Conservation (phyloP, 2,888 invertebrate genomes). For the Piscicola geometra region DNA sequence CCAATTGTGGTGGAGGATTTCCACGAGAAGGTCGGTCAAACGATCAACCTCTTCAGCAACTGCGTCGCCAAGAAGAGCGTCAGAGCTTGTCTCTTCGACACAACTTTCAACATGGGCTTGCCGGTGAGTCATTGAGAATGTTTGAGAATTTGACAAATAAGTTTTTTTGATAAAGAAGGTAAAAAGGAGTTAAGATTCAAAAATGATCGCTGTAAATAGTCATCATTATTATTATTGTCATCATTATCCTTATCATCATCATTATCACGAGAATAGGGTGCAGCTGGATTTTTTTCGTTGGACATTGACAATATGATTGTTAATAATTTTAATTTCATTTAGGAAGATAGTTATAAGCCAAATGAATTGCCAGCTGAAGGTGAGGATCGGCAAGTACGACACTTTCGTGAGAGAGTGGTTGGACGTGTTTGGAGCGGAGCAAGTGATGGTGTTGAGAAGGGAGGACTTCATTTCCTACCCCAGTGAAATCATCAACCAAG, state of each 20-base stretch:
- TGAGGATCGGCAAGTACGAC: constrained; percentile 38
- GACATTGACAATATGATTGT: too few relatives aligned
- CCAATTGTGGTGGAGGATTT: constrained; percentile 23
- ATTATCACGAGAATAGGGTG: too few relatives aligned
- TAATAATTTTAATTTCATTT: too few relatives aligned
- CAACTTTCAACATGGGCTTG: constrained; percentile 30
- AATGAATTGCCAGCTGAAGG: constrained; percentile 33
- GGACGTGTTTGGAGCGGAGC: constrained; percentile 15
- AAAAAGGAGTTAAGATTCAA: too few relatives aligned
- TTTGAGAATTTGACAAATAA: neutral
- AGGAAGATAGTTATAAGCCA: too few relatives aligned
- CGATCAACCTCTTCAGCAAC: constrained; percentile 24
- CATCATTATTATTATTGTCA: too few relatives aligned
- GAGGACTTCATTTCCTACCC: constrained; percentile 35
- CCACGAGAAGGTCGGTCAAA: constrained; percentile 31
- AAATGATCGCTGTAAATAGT: too few relatives aligned
- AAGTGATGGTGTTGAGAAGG: constrained; percentile 33
- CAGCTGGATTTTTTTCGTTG: too few relatives aligned
- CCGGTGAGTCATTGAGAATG: constrained; percentile 14
- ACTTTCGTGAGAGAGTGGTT: constrained; percentile 35
- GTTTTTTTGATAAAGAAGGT: neutral
- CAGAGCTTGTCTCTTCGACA: constrained; percentile 32
- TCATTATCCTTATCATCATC: too few relatives aligned
- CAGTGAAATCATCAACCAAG: constrained; percentile 36
- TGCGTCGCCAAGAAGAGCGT: constrained; percentile 19